phyloP scores from a whole-genome alignment of 2,888 invertebrate genomes.

The Nephrotoma guestfalica region DNA sequence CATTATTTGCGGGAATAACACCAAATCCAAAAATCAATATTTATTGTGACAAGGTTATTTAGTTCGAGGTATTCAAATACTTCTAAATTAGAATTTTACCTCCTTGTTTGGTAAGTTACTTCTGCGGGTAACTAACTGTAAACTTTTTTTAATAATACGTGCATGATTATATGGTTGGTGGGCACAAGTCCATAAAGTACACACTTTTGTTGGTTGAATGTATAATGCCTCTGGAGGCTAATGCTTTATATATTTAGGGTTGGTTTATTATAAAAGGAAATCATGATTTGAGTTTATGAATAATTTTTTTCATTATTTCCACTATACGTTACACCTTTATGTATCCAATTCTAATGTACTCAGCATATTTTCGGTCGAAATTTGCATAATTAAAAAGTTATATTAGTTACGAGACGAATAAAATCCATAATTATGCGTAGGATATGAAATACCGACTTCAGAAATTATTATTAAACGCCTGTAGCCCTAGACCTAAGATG shows the following conservation, averaged over 20 bases:
- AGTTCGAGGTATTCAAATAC: not conserved
- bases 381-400: not conserved
- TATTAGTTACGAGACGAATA: no score
- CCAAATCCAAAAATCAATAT: not conserved
- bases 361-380: not conserved
- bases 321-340: not conserved
- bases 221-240: not conserved
- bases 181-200: not conserved
- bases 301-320: not conserved
- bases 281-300: not conserved
- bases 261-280: not conserved
- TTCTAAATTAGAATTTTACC: not conserved
- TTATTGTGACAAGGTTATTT: not conserved
- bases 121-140: not conserved
- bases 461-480: no score
- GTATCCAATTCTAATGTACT: not conserved
- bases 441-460: no score
- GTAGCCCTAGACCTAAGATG: no score
- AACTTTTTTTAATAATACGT: not conserved
- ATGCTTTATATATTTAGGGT: not conserved
- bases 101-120: not conserved
- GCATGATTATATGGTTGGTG: not conserved
- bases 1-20: not conserved
- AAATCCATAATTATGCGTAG: no score
- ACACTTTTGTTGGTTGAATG: not conserved